Conservation (phyloP, 2,888 invertebrate genomes). For the Sphaeridia pumilis region DNA sequence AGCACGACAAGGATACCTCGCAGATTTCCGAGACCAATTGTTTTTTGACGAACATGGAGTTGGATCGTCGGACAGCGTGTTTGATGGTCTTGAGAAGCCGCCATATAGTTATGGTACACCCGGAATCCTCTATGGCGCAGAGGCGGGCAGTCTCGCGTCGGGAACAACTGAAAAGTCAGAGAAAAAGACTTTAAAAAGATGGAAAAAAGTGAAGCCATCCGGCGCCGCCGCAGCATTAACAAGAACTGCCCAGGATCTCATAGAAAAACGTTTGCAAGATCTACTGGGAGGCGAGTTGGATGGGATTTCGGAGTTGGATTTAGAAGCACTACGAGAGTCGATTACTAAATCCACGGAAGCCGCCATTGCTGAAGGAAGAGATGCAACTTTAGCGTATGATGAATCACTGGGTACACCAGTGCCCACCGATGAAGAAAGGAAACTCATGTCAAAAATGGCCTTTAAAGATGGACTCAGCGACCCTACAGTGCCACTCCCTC, state of each 20-base stretch:
- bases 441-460: conserved; percentile 10
- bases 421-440: conserved; percentile 13
- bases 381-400: conserved; percentile 4
- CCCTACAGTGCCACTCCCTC: conserved; percentile 14
- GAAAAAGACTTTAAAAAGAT: conserved; percentile 2
- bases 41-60: conserved; percentile 31
- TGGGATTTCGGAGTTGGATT: conserved; percentile 10
- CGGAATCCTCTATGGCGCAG: conserved; percentile 21
- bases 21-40: conserved; percentile 34
- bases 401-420: conserved; percentile 1
- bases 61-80: conserved; percentile 18
- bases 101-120: conserved; percentile 33
- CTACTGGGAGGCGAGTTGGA: conserved; percentile 24
- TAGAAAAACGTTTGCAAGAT: conserved; percentile 29
- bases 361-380: not conserved
- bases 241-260: conserved; percentile 19
- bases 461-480: conserved; percentile 12
- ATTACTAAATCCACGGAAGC: conserved; percentile 13
- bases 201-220: conserved; percentile 12
- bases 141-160: conserved; percentile 10
- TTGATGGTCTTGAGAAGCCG: conserved; percentile 19
- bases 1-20: conserved; percentile 23
- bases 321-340: conserved; percentile 8
- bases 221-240: not conserved
- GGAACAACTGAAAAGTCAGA: conserved; percentile 4